Evolutionary conservation across 2,888 invertebrate species (phyloP), one percentile per base, ranked within the genome.

Genomic region (Eupithecia inturbata): DNA sequence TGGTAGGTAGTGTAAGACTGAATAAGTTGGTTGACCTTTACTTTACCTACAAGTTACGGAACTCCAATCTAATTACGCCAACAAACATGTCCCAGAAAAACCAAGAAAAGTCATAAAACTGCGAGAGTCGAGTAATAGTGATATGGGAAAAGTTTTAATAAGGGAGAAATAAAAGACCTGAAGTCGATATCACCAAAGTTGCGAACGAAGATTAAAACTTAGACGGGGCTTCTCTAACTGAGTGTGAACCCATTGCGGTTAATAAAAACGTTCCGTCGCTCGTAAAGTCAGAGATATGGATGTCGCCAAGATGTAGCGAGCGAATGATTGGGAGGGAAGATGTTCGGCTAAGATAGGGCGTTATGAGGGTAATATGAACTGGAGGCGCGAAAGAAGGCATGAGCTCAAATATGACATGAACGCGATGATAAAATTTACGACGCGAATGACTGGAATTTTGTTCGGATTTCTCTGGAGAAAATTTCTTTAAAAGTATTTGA

Each of bases 61-160:
- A 67, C 57, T 28, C 57, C 36, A 67, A 67, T 68, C 28, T 71
- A 71, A 64, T 68, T 70, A 74, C 45, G 49, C 72, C 66, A 68
- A 36, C 64, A 66, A 73, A 73, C 70, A 68, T 68, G 72, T 73
- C 69, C 26, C 69, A 83, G 82, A 84, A 84, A 84, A 82, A 82
- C 83, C 79, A 87, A 88, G 83, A 84, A 89, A 90, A 89, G 84
- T 88, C 86, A 89, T 91, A 91, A 92, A 91, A 91, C 83, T 86
- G 84, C 81, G 79, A 78, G 84, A 89, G 89, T 89, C 86, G 83
- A 82, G 87, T 89, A 89, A 89, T 90, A 91, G 89, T 91, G 89
- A 91, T 90, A 91, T 89, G 88, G 88, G 82, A 68, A 88, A 92
- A 91, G 89, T 92, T 93, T 91, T 90, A 90, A 89, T 91, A 89